Percentiles rank a stretch among this genome's conserved stretches.
Evolutionary conservation across 2,888 invertebrate species (phyloP).

Genomic region (Nomada fabriciana): DNA sequence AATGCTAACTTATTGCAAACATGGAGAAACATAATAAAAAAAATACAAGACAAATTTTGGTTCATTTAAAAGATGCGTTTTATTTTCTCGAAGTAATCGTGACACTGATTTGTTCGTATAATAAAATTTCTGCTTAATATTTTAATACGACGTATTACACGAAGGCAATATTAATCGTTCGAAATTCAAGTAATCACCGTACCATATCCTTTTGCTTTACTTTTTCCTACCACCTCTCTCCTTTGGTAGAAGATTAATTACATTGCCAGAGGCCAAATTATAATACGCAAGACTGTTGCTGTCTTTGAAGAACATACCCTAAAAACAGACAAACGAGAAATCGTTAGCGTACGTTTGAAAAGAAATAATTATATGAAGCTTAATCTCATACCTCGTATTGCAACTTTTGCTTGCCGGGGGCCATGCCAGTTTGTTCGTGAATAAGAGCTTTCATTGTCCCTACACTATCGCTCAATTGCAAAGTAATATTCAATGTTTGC

Average conservation of each 20-base stretch:
- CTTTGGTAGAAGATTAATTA: constrained; percentile 96
- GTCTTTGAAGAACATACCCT: constrained; percentile 99
- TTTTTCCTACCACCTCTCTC: constrained; percentile 99
- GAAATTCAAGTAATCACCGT: constrained; percentile 6
- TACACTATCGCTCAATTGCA: constrained; percentile 92
- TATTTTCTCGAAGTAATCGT: constrained; percentile 20
- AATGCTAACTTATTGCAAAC: constrained; percentile 53
- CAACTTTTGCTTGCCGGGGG: constrained; percentile 98
- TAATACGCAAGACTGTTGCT: constrained; percentile 97
- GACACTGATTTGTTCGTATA: not conserved
- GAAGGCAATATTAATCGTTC: constrained; percentile 8
- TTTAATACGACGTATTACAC: not conserved
- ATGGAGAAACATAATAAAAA: constrained; percentile 20
- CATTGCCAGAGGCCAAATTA: constrained; percentile 94
- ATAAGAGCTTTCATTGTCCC: constrained; percentile 94
- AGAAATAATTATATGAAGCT: not conserved
- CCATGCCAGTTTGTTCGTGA: constrained; percentile 95
- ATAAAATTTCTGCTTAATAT: not conserved
- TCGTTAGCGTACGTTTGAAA: not conserved
- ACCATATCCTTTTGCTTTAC: constrained; percentile 84
- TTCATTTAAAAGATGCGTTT: constrained; percentile 30
- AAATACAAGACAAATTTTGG: constrained; percentile 10
- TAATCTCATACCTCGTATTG: constrained; percentile 91
- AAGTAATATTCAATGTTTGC: constrained; percentile 91
- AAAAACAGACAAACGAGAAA: constrained; percentile 70